These are phyloP conservation scores for Rhabdophis nuchalis DNA, from an alignment of 2,797 vertebrate genomes.

Conservation along the genomic window DNA sequence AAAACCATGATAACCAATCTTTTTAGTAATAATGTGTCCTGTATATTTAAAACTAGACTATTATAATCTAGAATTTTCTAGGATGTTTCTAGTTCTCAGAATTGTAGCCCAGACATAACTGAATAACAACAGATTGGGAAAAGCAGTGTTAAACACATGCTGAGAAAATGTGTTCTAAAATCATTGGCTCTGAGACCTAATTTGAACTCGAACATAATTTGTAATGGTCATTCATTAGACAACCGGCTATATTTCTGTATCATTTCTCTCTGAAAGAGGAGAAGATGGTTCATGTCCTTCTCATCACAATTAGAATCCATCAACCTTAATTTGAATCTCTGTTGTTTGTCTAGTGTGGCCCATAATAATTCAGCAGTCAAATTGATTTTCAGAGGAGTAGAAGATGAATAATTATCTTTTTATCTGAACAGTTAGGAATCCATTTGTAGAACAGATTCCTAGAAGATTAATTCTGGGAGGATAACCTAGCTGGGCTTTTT, in stretches of 20 bases:
- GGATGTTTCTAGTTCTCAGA: background rate
- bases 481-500: background rate
- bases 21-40: background rate
- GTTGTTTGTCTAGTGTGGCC: background rate
- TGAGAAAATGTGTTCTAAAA: background rate
- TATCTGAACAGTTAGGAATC: background rate
- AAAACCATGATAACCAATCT: background rate
- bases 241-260: background rate
- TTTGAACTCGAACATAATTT: background rate
- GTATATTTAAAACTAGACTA: background rate
- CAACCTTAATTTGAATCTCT: background rate
- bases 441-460: background rate
- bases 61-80: background rate
- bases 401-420: background rate
- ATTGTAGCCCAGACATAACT: background rate
- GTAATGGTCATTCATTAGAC: background rate
- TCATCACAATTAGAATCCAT: background rate
- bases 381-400: background rate
- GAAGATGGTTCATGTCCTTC: background rate
- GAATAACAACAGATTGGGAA: background rate
- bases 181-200: background rate
- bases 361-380: background rate
- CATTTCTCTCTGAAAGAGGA: background rate
- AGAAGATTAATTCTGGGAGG: background rate
- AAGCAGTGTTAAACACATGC: background rate